phyloP scores from a whole-genome alignment of 2,888 invertebrate genomes.

The Tenthredo livida region DNA sequence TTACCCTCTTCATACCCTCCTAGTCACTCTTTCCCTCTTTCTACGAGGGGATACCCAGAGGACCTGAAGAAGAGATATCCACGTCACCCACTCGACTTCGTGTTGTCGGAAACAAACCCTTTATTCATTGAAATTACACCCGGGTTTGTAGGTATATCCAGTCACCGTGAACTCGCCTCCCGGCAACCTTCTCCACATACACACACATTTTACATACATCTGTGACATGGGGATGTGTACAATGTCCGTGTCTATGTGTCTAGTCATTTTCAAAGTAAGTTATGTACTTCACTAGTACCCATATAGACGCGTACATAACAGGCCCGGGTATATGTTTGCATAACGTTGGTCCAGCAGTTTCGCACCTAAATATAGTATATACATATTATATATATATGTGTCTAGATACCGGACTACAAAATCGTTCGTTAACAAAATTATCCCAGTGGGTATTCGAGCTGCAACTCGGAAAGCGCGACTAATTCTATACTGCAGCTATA shows the following conservation, averaged over 20 bases:
- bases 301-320: background rate
- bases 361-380: background rate
- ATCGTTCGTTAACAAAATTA: conserved; percentile 34
- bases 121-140: conserved; percentile 20
- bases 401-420: background rate
- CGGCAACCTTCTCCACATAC: background rate
- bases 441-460: conserved; percentile 28
- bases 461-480: conserved; percentile 15
- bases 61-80: conserved; percentile 12
- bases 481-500: background rate
- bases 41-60: background rate
- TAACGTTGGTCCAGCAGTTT: background rate
- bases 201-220: background rate
- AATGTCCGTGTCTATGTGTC: background rate
- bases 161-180: background rate
- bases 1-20: conserved; percentile 7
- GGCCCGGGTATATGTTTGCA: conserved; percentile 12
- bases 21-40: conserved; percentile 17
- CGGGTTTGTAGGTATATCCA: background rate
- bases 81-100: conserved; percentile 4
- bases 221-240: background rate
- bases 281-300: background rate
- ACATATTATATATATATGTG: background rate
- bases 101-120: conserved; percentile 31
- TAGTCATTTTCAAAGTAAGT: conserved; percentile 11